Percentiles rank a stretch among this genome's conserved stretches.
Evolutionary conservation across 2,888 invertebrate species (phyloP).

Genomic region (Eupithecia subumbrata): DNA sequence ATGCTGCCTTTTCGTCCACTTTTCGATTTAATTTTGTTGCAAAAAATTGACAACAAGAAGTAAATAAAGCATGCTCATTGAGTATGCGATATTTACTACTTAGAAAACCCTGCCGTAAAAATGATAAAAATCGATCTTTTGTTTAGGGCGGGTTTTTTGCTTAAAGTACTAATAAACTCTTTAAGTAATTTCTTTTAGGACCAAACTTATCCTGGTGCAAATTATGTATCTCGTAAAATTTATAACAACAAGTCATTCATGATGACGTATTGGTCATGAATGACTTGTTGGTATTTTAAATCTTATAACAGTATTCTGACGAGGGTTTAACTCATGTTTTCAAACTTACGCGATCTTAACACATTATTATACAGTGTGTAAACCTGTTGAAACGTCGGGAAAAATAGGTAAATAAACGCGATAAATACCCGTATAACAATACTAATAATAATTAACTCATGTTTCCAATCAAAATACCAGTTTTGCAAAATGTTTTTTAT

Average conservation of each 20-base stretch:
- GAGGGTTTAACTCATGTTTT: conserved; percentile 15
- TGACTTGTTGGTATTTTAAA: conserved; percentile 18
- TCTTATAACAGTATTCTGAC: conserved; percentile 25
- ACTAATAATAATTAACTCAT: no score
- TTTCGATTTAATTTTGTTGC: neutral
- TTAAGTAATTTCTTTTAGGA: neutral
- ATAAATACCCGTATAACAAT: no score
- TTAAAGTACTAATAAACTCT: neutral
- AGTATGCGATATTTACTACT: no score
- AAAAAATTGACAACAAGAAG: neutral
- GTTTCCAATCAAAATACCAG: conserved; percentile 24
- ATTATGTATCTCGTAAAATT: neutral
- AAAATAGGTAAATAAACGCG: no score
- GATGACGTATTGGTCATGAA: neutral
- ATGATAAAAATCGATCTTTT: no score
- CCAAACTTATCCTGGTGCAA: neutral
- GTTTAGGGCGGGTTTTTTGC: neutral
- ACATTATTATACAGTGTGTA: no score
- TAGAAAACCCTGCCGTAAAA: no score
- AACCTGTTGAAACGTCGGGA: no score
- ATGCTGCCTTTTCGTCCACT: neutral
- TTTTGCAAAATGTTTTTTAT: conserved; percentile 10
- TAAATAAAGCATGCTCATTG: no score
- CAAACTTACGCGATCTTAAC: no score
- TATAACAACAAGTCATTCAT: conserved; percentile 11